Evolutionary conservation across 2,797 vertebrate genomes (phyloP), one percentile per base, ranked within the genome.

Genomic region (Hippopotamyrus pictus): DNA sequence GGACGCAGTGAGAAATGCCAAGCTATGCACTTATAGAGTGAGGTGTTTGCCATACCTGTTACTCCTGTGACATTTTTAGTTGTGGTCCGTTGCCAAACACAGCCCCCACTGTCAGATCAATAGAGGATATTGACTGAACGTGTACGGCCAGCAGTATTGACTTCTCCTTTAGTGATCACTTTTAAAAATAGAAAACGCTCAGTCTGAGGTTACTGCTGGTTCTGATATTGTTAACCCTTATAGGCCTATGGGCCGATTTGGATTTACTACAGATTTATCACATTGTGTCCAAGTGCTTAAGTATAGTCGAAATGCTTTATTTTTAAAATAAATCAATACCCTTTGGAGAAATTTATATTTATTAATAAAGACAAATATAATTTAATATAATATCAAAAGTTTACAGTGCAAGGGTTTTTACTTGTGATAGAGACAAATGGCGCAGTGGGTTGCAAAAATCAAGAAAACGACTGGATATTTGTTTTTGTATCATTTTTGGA

Each of bases 31-130:
- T 53, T 76, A 53, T 44, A 33, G 2, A 9, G 19, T 7, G 25
- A 33, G n/a, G 17, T 22, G 17, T 88, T 25, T 88, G n/a, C 33
- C 88, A 57, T 9, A 44, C 14, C 25, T 48, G 57, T 44, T 79
- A 44, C 90, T 89, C 86, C 85, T 91, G 90, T 89, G 88, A 92
- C 91, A 87, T 89, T 53, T 54, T 50, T 87, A 84, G 89, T 89
- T 90, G 85, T 79, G 73, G 37, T 14, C 73, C 8, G 7, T 79
- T 89, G 92, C 92, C 90, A 92, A 93, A 88, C 53, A 86, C 57
- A 85, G 37, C 73, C 73, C 6, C 37, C 73, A 79, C 37, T 79
- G n/a, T 79, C 73, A 79, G 37, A 41, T 79, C 73, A 19, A 79
- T 79, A 44, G 73, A 79, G 37, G 41, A 79, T 44, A 79, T 46